Conservation (phyloP, 1,140 invertebrate genomes). For the Drosophila ogumai region DNA sequence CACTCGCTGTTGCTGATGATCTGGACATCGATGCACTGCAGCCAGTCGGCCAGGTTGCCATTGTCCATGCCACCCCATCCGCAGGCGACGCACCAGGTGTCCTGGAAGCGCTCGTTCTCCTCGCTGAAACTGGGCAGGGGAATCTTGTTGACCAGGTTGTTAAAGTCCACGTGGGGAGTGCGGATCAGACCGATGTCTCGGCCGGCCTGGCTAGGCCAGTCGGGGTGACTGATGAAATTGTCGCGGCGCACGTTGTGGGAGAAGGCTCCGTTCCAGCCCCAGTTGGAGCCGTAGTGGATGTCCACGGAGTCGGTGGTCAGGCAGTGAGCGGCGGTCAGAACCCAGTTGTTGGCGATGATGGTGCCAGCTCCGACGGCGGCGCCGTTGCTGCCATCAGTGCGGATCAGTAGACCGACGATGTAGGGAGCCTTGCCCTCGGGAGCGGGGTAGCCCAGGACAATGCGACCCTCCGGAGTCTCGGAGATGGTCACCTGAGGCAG, state of each 20-base stretch:
- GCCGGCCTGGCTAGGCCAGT: constrained; percentile 51
- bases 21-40: constrained; percentile 62
- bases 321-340: constrained; percentile 88
- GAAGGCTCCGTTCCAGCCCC: constrained; percentile 39
- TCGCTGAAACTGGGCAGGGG: constrained; percentile 42
- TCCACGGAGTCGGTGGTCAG: constrained; percentile 48
- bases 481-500: constrained; percentile 6
- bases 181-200: constrained; percentile 61
- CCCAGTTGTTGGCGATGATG: constrained; percentile 86
- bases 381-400: constrained; percentile 59
- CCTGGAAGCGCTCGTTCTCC: constrained; percentile 34
- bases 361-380: constrained; percentile 86
- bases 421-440: constrained; percentile 85
- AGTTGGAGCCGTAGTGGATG: constrained; percentile 70
- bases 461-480: constrained; percentile 31
- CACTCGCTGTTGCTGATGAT: constrained; percentile 60
- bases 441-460: constrained; percentile 63
- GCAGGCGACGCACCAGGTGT: constrained; percentile 57
- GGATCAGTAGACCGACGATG: constrained; percentile 84
- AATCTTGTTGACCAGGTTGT: constrained; percentile 36
- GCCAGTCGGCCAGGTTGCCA: constrained; percentile 46
- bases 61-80: constrained; percentile 64
- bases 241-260: constrained; percentile 45
- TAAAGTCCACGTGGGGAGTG: constrained; percentile 50
- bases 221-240: constrained; percentile 52